These are phyloP conservation scores for Poecile montanus DNA, from an alignment of 2,797 vertebrate genomes.

Conservation along the genomic window DNA sequence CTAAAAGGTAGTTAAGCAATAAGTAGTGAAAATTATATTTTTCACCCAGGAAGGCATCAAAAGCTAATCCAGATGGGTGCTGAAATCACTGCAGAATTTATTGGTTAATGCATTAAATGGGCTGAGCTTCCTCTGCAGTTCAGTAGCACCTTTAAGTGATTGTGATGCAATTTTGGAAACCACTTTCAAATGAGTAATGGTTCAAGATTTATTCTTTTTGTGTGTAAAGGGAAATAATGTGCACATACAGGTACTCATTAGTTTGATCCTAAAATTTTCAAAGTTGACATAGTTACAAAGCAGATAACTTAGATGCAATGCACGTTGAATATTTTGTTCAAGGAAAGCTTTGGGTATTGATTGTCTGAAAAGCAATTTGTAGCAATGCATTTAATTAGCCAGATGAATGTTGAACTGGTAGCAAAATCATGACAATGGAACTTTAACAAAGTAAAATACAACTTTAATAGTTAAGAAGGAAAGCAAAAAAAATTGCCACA, in stretches of 20 bases:
- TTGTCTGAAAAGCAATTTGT: background rate
- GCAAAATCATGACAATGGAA: background rate
- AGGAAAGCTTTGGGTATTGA: background rate
- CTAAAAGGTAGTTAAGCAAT: background rate
- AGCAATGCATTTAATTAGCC: background rate
- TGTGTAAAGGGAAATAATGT: background rate
- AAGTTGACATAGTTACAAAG: background rate
- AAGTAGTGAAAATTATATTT: background rate
- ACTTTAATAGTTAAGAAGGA: background rate
- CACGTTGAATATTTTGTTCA: background rate
- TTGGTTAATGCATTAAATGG: background rate
- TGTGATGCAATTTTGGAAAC: background rate
- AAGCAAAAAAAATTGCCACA: background rate
- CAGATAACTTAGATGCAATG: background rate
- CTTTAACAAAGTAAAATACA: background rate
- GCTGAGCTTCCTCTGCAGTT: background rate
- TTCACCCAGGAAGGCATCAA: background rate
- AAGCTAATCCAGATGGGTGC: background rate
- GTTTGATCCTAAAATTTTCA: background rate
- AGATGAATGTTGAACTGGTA: background rate
- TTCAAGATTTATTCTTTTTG: background rate
- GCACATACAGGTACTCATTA: background rate
- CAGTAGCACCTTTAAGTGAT: background rate
- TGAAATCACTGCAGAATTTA: background rate
- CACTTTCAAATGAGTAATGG: background rate